Evolutionary conservation across 2,888 invertebrate genomes (phyloP).

Genomic region (Frankliniella intonsa): DNA sequence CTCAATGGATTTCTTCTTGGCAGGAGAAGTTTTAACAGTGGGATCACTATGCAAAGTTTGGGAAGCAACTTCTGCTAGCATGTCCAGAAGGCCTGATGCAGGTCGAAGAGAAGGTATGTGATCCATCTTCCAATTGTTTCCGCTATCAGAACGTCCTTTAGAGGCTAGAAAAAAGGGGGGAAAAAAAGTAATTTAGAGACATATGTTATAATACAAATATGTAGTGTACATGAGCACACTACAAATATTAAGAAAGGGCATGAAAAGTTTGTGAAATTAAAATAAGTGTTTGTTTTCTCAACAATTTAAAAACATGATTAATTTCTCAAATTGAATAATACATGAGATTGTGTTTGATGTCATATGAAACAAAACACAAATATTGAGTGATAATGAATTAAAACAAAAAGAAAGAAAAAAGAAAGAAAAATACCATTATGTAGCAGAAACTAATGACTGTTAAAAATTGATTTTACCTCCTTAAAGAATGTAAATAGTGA

Average conservation of each 20-base stretch:
- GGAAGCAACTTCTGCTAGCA: constrained; percentile 55
- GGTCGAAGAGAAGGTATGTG: neutral
- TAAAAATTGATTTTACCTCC: neutral
- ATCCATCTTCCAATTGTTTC: constrained; percentile 3
- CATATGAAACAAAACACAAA: neutral
- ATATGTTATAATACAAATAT: no score
- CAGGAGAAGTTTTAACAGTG: constrained; percentile 28
- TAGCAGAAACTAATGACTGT: neutral
- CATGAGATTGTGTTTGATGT: neutral
- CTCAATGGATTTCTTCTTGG: constrained; percentile 1
- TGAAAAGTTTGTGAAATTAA: neutral
- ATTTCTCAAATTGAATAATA: neutral
- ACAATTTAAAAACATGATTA: neutral
- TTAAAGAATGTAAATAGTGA: neutral
- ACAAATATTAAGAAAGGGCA: neutral
- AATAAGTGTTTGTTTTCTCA: no score
- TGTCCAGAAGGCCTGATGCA: constrained; percentile 45
- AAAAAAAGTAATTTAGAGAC: neutral
- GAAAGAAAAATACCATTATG: neutral
- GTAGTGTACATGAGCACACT: no score
- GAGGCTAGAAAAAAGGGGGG: neutral
- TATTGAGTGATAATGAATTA: no score
- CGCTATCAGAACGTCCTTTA: neutral
- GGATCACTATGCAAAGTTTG: constrained; percentile 47
- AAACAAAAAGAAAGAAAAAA: no score